Evolutionary conservation across 2,888 invertebrate genomes (phyloP), one percentile per base, ranked within the genome.

Genomic region (Heliconius hortense): DNA sequence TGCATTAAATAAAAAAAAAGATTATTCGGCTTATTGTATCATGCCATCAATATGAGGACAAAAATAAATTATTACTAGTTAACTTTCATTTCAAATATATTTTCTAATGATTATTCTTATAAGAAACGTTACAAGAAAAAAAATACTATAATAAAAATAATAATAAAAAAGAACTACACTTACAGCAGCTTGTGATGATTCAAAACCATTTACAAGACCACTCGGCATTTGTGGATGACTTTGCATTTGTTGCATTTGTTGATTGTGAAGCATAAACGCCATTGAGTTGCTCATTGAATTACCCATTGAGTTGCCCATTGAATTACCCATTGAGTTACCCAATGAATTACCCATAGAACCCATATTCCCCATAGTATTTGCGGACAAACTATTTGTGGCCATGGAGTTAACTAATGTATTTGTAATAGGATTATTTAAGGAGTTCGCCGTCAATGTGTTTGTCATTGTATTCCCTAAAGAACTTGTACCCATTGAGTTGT

Each of bases 131-230:
- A 39, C 13, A 13, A 39, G 4, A 39, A 13, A 39, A 35, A 39
- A 11, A 39, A 39, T 4, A 15, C 21, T 53, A 53, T 2, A 53
- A 53, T 21, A 53, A 28, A 35, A n/a, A n/a, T 11, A 31, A 60
- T 53, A 62, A 60, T 21, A n/a, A 53, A 67, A 39, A 66, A 13
- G 39, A 2, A 39, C 39, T 8, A 26, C 56, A 88, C 91, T 91
- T 71, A 93, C 93, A 79, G 86, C 85, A 78, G 87, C 80, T 74
- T 91, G 92, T 81, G 87, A 82, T 74, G 87, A 77, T 80, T 93
- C 93, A 81, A 88, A 93, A 75, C 93, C 93, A 77, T 93, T 93
- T 71, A 88, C 88, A 60, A 92, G 86, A 26, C 84, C 87, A 53
- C 82, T 82, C 76, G 85, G 88, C 77, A 82, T 80, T 75, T 88